phyloP scores from a whole-genome alignment of 2,797 vertebrate genomes.

The Myiotriccus ornatus region DNA sequence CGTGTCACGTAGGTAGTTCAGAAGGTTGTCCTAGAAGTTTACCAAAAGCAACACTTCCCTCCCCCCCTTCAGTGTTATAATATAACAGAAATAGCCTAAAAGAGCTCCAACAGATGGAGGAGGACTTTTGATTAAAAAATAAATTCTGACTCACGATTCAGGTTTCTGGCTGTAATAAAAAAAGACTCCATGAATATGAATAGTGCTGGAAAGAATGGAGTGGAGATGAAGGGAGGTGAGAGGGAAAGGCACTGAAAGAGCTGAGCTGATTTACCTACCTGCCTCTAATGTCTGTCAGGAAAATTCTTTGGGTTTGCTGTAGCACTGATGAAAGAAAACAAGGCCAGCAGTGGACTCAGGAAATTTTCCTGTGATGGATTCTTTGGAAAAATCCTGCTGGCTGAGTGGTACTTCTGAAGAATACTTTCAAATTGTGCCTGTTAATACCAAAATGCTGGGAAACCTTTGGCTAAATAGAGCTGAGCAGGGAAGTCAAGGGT shows the following conservation, averaged over 20 bases:
- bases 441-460: neutral
- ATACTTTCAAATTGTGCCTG: neutral
- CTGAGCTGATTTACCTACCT: conserved; percentile 18
- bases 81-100: conserved; percentile 24
- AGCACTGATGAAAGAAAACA: conserved; percentile 1
- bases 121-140: conserved; percentile 56
- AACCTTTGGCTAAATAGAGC: neutral
- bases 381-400: neutral
- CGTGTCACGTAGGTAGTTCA: neutral
- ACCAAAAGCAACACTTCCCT: neutral
- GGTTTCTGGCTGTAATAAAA: conserved; percentile 37
- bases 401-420: neutral
- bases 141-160: conserved; percentile 46
- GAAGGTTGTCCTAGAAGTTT: neutral
- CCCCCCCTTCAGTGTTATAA: neutral
- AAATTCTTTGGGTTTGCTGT: neutral
- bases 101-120: conserved; percentile 32
- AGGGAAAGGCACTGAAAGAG: neutral
- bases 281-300: neutral
- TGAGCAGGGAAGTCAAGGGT: neutral
- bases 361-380: neutral
- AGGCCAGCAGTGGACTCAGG: neutral
- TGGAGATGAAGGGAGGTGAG: conserved; percentile 8
- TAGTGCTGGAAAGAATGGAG: neutral
- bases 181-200: conserved; percentile 19